These are phyloP conservation scores for Mobula birostris DNA, from an alignment of 2,113 vertebrate species.

Conservation along the genomic window DNA sequence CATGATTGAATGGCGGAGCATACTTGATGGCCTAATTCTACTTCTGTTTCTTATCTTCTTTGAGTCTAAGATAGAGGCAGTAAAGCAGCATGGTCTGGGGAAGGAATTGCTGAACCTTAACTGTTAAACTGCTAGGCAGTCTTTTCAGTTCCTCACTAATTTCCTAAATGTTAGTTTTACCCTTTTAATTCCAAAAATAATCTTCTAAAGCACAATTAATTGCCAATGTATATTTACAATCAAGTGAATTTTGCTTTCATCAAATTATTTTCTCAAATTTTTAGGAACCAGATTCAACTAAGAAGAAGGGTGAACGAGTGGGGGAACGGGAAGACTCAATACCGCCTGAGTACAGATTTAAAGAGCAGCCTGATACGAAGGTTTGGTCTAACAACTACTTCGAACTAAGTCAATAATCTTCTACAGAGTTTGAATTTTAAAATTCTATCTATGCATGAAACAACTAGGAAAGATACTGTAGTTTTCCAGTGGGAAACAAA, in stretches of 20 bases:
- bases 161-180: neutral
- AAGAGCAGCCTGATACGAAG: slow-evolving; percentile 37
- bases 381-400: neutral
- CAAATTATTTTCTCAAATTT: neutral
- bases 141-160: neutral
- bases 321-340: slow-evolving; percentile 64
- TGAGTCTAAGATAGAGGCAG: too few species aligned
- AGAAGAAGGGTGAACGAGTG: slow-evolving; percentile 52
- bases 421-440: neutral
- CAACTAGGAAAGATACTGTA: too few species aligned
- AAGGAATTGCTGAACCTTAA: neutral
- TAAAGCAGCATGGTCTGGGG: too few species aligned
- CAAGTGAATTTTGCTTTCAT: slow-evolving; percentile 2
- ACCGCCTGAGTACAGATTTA: slow-evolving; percentile 58
- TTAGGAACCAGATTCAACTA: slow-evolving; percentile 42
- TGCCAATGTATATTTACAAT: slow-evolving; percentile 47
- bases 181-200: neutral
- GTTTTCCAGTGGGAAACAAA: neutral
- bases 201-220: slow-evolving; percentile 49
- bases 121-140: neutral
- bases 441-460: neutral
- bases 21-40: too few species aligned
- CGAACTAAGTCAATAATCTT: neutral
- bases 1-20: too few species aligned
- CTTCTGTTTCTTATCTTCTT: too few species aligned